These are phyloP conservation scores for Ditula angustiorana DNA, from an alignment of 2,888 invertebrate genomes.

Conservation along the genomic window DNA sequence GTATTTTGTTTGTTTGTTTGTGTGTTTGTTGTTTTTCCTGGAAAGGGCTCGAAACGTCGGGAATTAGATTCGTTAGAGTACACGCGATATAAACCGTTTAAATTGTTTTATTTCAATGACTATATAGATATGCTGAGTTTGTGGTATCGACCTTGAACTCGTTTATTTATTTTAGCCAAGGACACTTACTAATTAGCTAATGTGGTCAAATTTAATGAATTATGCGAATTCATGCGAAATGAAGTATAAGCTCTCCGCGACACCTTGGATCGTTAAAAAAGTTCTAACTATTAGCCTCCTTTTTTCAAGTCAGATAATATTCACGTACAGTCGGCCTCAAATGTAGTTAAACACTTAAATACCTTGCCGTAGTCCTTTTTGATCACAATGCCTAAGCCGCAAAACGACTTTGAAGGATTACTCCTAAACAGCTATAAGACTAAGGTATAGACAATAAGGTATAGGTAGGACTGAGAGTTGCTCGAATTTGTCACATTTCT, in stretches of 20 bases:
- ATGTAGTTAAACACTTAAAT: too few species aligned
- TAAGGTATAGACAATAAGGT: neutral
- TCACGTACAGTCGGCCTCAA: too few species aligned
- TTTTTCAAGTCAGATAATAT: neutral
- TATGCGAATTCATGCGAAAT: conserved; percentile 15
- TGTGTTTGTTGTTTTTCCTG: too few species aligned
- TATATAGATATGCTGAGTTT: too few species aligned
- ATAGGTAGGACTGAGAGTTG: too few species aligned
- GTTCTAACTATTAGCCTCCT: neutral
- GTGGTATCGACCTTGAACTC: conserved; percentile 23
- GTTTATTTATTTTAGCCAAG: conserved; percentile 9
- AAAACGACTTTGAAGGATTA: neutral
- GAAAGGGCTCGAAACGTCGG: too few species aligned
- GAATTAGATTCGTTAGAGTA: too few species aligned
- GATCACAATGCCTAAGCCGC: neutral
- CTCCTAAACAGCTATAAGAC: neutral
- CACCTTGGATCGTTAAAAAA: neutral
- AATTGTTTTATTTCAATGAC: too few species aligned
- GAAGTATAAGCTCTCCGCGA: neutral
- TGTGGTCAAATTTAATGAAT: conserved; percentile 12
- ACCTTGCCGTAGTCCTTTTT: too few species aligned
- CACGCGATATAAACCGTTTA: too few species aligned
- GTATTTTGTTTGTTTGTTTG: too few species aligned
- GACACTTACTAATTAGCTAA: conserved; percentile 18
- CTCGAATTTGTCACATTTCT: too few species aligned